Evolutionary conservation across 2,113 vertebrate genomes (phyloP), one percentile per base, ranked within the genome.

Genomic region (Thunnus thynnus): DNA sequence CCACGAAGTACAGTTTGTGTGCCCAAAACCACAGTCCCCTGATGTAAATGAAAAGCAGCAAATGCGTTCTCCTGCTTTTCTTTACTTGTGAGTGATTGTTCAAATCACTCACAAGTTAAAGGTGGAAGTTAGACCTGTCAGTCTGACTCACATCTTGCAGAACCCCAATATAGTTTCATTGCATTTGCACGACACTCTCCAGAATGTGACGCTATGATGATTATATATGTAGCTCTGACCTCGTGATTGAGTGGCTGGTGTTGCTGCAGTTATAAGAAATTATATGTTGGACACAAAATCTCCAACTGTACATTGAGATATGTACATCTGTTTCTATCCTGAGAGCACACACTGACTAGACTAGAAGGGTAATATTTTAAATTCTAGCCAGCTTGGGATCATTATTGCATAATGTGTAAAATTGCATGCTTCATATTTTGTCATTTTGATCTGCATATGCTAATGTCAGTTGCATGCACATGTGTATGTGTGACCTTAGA

Each of bases 1-100:
- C 18, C 12, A 61, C 79, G 27, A 80, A 79, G 76, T 71, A 41
- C 47, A 73, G 72, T 70, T 16, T 44, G 50, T 55, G 48, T 76
- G 66, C 61, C 66, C 72, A 77, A 57, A 84, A 20, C 52, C 17
- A 65, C 47, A 64, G 57, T 83, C 13, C 47, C 52, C 44, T 51
- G 27, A 62, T 71, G 64, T 63, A 63, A 58, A 74, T 51, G 25
- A 30, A 50, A 73, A 70, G 62, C 20, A 57, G 25, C 16, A 64
- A 78, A 77, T 73, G 75, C 50, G 58, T 50, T 65, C 47, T 13
- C 5, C 2, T 61, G 13, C 5, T 84, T 32, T 68, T 64, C 41
- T 30, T 48, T 67, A 44, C 47, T 64, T 7, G 27, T 63, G 12
- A 69, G 14, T 60, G 44, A 60, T 12, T 25, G 56, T 71, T 80